Conservation (phyloP, 2,888 invertebrate species). For the Diadegma fenestrale region DNA sequence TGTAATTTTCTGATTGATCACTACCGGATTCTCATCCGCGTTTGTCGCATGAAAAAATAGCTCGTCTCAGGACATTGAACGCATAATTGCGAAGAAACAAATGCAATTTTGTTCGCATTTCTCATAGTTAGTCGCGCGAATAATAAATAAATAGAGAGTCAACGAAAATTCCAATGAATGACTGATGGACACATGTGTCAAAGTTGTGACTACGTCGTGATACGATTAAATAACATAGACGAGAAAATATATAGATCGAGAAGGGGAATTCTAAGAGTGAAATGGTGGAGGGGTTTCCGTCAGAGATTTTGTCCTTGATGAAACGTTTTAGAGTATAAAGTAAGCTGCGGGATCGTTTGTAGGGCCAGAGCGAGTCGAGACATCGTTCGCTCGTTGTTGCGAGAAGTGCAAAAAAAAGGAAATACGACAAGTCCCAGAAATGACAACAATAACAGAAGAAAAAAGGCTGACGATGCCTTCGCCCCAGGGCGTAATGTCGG, state of each 20-base stretch:
- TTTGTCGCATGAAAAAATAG: not conserved
- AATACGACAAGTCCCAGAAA: not conserved
- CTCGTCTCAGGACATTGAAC: not conserved
- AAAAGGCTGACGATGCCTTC: slow-evolving; percentile 75
- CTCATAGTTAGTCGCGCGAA: not conserved
- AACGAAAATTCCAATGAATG: slow-evolving; percentile 21
- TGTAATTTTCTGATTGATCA: not conserved
- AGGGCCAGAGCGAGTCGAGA: slow-evolving; percentile 75
- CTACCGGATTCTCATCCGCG: not conserved
- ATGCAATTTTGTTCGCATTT: not conserved
- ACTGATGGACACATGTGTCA: slow-evolving; percentile 11
- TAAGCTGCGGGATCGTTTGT: slow-evolving; percentile 74
- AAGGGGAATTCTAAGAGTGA: slow-evolving; percentile 38
- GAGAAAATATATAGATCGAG: slow-evolving; percentile 21
- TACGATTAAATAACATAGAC: slow-evolving; percentile 27
- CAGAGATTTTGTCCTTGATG: slow-evolving; percentile 80
- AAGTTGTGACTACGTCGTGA: slow-evolving; percentile 18
- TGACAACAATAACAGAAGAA: slow-evolving; percentile 9
- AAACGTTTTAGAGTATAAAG: slow-evolving; percentile 81
- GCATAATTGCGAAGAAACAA: not conserved
- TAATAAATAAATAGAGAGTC: not conserved
- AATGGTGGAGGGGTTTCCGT: slow-evolving; percentile 66
- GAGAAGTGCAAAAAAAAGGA: slow-evolving; percentile 36
- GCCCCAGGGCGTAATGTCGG: slow-evolving; percentile 75
- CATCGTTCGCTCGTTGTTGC: slow-evolving; percentile 52